Percentiles rank a stretch among this genome's conserved stretches.
phyloP scores from a whole-genome alignment of 2,888 invertebrate genomes.

The Volucella inanis region DNA sequence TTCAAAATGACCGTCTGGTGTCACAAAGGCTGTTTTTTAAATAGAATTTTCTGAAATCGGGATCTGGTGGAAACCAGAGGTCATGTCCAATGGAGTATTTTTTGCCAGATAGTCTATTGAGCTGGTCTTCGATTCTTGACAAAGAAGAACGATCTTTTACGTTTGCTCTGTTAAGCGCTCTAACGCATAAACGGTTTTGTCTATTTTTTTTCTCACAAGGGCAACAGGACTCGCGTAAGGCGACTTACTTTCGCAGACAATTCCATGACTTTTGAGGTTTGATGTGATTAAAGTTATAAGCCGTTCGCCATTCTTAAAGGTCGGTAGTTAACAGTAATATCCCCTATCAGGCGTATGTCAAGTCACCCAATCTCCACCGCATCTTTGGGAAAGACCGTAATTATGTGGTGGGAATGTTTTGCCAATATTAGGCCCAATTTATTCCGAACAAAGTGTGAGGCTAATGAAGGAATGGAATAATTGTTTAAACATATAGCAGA shows the following conservation, averaged over 20 bases:
- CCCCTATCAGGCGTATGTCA: slow-evolving; percentile 9
- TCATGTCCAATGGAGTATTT: slow-evolving; percentile 74
- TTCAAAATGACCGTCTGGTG: slow-evolving; percentile 18
- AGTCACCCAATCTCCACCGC: background rate
- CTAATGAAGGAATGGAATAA: background rate
- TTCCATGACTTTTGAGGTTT: background rate
- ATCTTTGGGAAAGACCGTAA: no score
- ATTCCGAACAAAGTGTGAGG: no score
- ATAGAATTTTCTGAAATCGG: slow-evolving; percentile 40
- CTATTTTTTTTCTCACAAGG: slow-evolving; percentile 19
- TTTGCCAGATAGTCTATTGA: slow-evolving; percentile 77
- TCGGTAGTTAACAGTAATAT: slow-evolving; percentile 2
- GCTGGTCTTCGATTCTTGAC: slow-evolving; percentile 80
- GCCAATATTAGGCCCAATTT: no score
- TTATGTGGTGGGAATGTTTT: no score
- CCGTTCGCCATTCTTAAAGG: slow-evolving; percentile 7
- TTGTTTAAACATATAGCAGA: slow-evolving; percentile 21
- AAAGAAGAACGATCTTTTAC: slow-evolving; percentile 77
- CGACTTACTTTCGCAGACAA: background rate
- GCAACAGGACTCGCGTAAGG: slow-evolving; percentile 10
- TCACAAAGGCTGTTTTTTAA: slow-evolving; percentile 25
- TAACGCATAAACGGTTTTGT: slow-evolving; percentile 8
- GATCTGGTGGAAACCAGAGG: slow-evolving; percentile 60
- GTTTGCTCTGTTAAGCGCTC: background rate
- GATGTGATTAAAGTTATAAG: no score